Conservation (phyloP, 2,113 vertebrate species). For the Gorsachius goisagi region DNA sequence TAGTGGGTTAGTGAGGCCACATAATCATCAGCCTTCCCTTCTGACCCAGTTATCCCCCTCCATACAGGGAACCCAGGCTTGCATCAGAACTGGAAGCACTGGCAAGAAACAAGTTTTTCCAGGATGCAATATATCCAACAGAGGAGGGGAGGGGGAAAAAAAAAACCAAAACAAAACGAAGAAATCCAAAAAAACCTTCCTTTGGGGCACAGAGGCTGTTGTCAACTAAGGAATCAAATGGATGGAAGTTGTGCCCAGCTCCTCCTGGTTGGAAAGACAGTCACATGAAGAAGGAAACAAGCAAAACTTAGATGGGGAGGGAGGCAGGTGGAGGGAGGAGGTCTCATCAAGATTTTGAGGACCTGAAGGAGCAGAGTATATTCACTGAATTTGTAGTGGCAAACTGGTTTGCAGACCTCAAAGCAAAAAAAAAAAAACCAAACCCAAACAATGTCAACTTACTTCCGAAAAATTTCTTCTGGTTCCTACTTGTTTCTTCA, state of each 20-base stretch:
- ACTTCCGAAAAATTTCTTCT: background rate
- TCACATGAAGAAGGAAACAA: background rate
- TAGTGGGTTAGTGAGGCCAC: background rate
- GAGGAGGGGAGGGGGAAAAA: rapidly evolving
- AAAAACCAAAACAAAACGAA: too few species aligned
- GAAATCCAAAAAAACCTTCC: too few species aligned
- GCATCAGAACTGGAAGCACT: background rate
- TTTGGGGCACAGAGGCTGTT: background rate
- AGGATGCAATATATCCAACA: background rate
- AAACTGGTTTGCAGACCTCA: background rate
- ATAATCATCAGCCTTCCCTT: background rate
- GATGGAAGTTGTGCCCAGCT: background rate
- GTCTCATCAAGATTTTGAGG: background rate
- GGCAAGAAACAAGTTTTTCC: background rate
- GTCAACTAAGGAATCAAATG: background rate
- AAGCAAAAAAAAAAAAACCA: background rate
- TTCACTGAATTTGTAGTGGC: background rate
- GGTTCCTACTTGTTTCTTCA: background rate
- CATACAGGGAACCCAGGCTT: background rate
- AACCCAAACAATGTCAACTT: background rate
- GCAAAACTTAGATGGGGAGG: background rate
- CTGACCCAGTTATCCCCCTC: background rate
- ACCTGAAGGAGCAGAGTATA: background rate
- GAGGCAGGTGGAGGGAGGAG: background rate
- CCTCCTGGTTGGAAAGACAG: background rate